A percentile compares a stretch with the other conserved stretches of the same genome.
Conservation (phyloP, 2,888 invertebrate species). For the Acanthosepion esculentum region DNA sequence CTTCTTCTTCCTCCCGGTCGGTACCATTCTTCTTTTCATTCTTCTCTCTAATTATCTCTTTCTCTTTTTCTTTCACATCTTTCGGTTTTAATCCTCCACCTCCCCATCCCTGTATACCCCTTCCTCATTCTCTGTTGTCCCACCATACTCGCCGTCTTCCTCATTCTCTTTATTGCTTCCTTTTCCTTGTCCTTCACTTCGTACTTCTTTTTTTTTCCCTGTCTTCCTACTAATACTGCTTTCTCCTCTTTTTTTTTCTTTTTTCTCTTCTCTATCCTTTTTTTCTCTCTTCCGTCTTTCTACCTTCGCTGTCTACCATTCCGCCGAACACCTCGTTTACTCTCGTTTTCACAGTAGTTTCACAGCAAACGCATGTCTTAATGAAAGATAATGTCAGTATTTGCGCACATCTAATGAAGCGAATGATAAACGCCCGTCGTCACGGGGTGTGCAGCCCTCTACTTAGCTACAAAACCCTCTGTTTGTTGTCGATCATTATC, state of each 20-base stretch:
- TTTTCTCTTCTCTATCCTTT: not conserved
- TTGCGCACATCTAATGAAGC: not conserved
- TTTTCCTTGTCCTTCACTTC: not conserved
- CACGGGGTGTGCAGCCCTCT: not conserved
- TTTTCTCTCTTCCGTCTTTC: not conserved
- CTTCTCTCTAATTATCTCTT: not conserved
- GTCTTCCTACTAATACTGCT: no score
- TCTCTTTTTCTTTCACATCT: no score
- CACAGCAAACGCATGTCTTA: slow-evolving; percentile 33
- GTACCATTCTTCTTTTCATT: no score
- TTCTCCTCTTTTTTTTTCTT: no score
- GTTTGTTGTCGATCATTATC: slow-evolving; percentile 10
- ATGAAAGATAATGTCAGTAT: slow-evolving; percentile 11
- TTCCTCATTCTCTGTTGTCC: not conserved
- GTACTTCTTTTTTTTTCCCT: no score
- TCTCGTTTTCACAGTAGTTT: slow-evolving; percentile 2
- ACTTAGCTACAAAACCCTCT: slow-evolving; percentile 22
- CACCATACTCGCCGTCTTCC: not conserved
- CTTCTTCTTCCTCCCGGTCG: not conserved
- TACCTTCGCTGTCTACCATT: not conserved
- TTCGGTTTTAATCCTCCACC: not conserved
- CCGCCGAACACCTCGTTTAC: not conserved
- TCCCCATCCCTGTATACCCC: not conserved
- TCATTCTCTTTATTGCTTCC: not conserved
- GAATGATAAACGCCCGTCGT: not conserved